Base-by-base conservation (phyloP, 2,113 vertebrate species). In the Laticauda laticaudata region DNA sequence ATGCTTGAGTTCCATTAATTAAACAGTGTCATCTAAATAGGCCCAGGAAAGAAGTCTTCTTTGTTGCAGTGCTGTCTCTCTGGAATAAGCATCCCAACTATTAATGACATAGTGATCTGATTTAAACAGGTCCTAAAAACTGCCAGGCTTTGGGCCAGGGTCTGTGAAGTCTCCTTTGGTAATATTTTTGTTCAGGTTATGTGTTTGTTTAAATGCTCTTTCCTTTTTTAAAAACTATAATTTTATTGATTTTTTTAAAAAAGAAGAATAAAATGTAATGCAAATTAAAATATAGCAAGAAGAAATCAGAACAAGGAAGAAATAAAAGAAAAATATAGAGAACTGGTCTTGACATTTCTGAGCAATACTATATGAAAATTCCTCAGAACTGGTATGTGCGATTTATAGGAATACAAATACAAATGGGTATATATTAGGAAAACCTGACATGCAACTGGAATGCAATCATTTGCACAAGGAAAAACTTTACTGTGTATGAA, bases 381-480 rank as follows among this genome's bases (percentile, higher is more conserved):
- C 90, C 48, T 88, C 54, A 94, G 90, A 48, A 92, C 20, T 39
- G 64, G 18, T 91, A 43, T 0, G 0, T 1, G 51, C 92, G 5
- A 53, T 14, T 90, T 91, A 94, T 26, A 2, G 8, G 18, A 24
- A 88, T 53, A 88, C 90, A 87, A 26, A 92, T 86, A 90, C 57
- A 59, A 59, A 59, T 51, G 55, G n/a, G 24, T 24, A 93, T 23
- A 90, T 88, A 56, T 89, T 81, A 43, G 21, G 48, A 91, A 53
- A 94, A 45, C 8, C 87, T 69, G 92, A 23, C 34, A 87, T 81
- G 12, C 93, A 14, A 20, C 64, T 95, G 90, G 81, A 87, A 91
- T 3, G 55, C 2, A 89, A 64, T 24, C 0, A 0, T 86, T 54
- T 6, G 15, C 43, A 24, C 10, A 59, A 0, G 4, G 24, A 91